Conservation (phyloP, 2,888 invertebrate species). For the Alentia gelatinosa region DNA sequence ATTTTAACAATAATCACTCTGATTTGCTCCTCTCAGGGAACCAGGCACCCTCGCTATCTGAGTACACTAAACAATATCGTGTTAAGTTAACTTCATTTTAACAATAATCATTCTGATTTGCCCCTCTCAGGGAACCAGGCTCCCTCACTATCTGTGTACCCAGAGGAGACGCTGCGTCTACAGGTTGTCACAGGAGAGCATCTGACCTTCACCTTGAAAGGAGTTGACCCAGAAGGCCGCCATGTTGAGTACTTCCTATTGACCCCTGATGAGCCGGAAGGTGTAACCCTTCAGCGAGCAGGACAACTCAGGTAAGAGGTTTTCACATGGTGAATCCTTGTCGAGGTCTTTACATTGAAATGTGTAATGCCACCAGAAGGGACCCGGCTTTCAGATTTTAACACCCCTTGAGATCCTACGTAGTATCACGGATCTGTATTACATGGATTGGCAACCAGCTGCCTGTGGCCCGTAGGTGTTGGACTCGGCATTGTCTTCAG, state of each 20-base stretch:
- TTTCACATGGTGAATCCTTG: no score
- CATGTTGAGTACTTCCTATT: slow-evolving; percentile 18
- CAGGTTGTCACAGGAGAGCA: neutral
- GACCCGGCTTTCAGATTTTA: no score
- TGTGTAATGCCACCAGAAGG: no score
- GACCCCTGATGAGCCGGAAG: neutral
- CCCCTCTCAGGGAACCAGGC: neutral
- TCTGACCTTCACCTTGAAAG: neutral
- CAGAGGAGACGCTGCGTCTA: neutral
- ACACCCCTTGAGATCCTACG: no score
- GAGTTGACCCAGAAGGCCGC: neutral
- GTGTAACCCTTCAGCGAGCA: neutral
- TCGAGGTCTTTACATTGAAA: no score
- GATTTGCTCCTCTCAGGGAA: neutral
- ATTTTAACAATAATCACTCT: no score
- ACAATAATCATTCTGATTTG: neutral
- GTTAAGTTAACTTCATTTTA: neutral
- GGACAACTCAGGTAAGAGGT: slow-evolving; percentile 1
- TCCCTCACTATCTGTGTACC: slow-evolving; percentile 22
- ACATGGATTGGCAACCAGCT: no score
- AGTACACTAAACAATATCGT: no score
- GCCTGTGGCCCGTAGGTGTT: no score
- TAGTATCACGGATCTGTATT: no score
- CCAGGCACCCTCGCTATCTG: neutral
- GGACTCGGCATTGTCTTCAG: no score